Evolutionary conservation across 2,113 vertebrate species (phyloP).

Genomic region (Macrotus californicus): DNA sequence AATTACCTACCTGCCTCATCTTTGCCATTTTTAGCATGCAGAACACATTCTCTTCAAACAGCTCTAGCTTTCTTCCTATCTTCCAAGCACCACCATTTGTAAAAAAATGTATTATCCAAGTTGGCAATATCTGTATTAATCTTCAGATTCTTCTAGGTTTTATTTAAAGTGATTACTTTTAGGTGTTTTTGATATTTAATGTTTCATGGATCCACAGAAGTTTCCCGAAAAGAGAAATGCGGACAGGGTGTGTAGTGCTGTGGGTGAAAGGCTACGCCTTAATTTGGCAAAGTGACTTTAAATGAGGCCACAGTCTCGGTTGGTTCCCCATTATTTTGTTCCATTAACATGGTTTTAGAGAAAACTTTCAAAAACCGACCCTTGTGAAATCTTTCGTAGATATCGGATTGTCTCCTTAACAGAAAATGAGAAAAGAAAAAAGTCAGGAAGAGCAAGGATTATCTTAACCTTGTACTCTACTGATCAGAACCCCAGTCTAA

Average conservation of each 20-base stretch:
- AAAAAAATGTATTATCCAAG: slow-evolving; percentile 20
- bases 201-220: slow-evolving; percentile 55
- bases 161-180: slow-evolving; percentile 61
- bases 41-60: background rate
- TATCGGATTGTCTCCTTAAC: slow-evolving; percentile 73
- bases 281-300: slow-evolving; percentile 81
- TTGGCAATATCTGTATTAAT: slow-evolving; percentile 39
- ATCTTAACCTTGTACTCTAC: slow-evolving; percentile 72
- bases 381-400: slow-evolving; percentile 74
- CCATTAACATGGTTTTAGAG: slow-evolving; percentile 78
- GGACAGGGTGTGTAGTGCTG: slow-evolving; percentile 48
- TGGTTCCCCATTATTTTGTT: slow-evolving; percentile 83
- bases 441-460: slow-evolving; percentile 80
- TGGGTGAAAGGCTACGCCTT: slow-evolving; percentile 82
- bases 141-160: slow-evolving; percentile 53
- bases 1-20: background rate
- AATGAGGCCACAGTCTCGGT: slow-evolving; percentile 79
- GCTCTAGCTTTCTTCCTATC: background rate
- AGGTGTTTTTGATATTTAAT: slow-evolving; percentile 58
- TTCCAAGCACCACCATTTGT: background rate
- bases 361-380: slow-evolving; percentile 77
- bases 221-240: slow-evolving; percentile 77
- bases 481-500: slow-evolving; percentile 77
- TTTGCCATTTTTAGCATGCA: background rate
- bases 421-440: slow-evolving; percentile 77